phyloP scores from a whole-genome alignment of 2,797 vertebrate genomes.

The Moxostoma hubbsi region DNA sequence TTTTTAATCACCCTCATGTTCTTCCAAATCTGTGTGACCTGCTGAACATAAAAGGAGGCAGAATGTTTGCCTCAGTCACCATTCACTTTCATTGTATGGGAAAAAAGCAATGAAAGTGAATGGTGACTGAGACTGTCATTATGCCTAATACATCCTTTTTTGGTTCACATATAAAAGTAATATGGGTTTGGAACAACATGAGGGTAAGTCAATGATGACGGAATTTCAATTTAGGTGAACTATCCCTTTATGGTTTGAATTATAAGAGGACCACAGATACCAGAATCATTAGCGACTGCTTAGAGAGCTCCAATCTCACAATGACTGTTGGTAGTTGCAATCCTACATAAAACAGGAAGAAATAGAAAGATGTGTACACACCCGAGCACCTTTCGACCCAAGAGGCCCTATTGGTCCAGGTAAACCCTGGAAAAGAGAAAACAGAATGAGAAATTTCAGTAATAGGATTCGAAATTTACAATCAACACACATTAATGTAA shows the following conservation, averaged over 20 bases:
- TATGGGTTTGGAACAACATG: no score
- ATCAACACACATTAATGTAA: conserved; percentile 15
- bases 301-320: background rate
- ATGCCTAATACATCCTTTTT: no score
- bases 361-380: conserved; percentile 42
- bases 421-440: conserved; percentile 53
- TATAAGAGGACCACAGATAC: conserved; percentile 22
- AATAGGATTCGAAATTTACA: conserved; percentile 4
- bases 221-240: no score
- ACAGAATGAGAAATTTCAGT: conserved; percentile 32
- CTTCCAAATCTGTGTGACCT: no score
- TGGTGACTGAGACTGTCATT: no score
- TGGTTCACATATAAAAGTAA: no score
- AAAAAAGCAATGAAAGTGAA: no score
- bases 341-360: conserved; percentile 24
- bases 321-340: conserved; percentile 9
- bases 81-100: no score
- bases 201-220: no score
- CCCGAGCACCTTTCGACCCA: conserved; percentile 59
- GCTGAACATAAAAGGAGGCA: no score
- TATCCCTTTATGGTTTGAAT: background rate
- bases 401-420: conserved; percentile 58
- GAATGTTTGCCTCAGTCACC: no score
- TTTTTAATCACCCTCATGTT: no score
- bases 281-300: background rate